Evolutionary conservation across 2,888 invertebrate genomes (phyloP).

Genomic region (Cheilosia pagana): DNA sequence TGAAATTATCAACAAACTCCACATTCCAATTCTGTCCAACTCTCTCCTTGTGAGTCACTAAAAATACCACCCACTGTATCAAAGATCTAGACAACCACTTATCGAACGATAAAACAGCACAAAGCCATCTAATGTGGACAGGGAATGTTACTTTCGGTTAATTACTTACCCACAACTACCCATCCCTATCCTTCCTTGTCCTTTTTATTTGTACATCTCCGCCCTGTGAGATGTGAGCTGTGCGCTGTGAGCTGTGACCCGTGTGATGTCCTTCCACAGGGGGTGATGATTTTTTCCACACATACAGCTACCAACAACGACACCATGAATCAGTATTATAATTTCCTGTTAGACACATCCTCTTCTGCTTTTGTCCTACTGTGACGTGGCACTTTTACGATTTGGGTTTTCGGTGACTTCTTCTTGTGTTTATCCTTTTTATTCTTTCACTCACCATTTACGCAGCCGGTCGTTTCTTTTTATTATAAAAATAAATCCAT

Average conservation of each 20-base stretch:
- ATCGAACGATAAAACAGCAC: slow-evolving; percentile 56
- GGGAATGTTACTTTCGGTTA: slow-evolving; percentile 47
- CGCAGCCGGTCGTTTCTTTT: slow-evolving; percentile 46
- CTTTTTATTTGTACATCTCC: slow-evolving; percentile 14
- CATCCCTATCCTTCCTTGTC: neutral
- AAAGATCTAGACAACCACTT: slow-evolving; percentile 52
- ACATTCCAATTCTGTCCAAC: neutral
- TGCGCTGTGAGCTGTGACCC: slow-evolving; percentile 15
- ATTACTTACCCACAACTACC: slow-evolving; percentile 29
- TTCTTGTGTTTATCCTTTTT: slow-evolving; percentile 45
- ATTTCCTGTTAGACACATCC: slow-evolving; percentile 22
- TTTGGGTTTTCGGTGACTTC: slow-evolving; percentile 39
- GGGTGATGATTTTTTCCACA: neutral
- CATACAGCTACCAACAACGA: neutral
- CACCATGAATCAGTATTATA: slow-evolving; percentile 58
- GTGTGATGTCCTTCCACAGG: neutral
- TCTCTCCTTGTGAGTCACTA: neutral
- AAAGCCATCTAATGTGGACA: slow-evolving; percentile 47
- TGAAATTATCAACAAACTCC: neutral
- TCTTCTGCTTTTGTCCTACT: neutral
- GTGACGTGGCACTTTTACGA: slow-evolving; percentile 45
- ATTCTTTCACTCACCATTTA: slow-evolving; percentile 31
- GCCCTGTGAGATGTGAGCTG: neutral
- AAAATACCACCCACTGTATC: slow-evolving; percentile 16
- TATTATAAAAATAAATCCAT: slow-evolving; percentile 9